These are phyloP conservation scores for Hepsetus odoe DNA, from an alignment of 2,113 vertebrate species.

Conservation along the genomic window DNA sequence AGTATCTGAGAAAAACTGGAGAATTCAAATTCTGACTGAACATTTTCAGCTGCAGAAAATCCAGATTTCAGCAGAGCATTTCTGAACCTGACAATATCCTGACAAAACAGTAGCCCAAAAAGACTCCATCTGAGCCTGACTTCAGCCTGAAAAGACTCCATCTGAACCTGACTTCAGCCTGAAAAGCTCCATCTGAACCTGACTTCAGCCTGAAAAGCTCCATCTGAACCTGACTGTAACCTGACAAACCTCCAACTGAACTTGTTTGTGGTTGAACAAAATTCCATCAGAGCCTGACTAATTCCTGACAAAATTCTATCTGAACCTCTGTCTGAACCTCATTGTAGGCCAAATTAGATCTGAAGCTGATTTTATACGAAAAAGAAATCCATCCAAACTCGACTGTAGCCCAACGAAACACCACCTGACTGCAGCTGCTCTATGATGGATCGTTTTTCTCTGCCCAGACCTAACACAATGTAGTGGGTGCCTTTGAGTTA, in stretches of 20 bases:
- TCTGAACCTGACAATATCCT: background rate
- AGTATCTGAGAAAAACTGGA: no score
- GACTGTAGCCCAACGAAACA: no score
- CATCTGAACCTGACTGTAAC: background rate
- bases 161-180: no score
- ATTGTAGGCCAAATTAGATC: no score
- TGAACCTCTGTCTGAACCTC: no score
- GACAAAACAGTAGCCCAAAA: background rate
- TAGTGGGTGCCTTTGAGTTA: constrained; percentile 1
- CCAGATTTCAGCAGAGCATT: no score
- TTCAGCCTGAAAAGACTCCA: background rate
- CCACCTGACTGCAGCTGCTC: no score
- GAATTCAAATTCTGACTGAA: no score
- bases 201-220: background rate
- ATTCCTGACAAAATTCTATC: background rate
- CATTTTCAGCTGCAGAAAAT: no score
- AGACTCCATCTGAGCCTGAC: background rate
- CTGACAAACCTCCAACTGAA: background rate
- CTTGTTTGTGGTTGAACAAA: background rate
- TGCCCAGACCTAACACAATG: background rate
- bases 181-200: background rate
- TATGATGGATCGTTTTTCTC: background rate
- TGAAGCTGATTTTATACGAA: no score
- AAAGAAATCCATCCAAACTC: background rate
- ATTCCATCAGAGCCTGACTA: background rate